Evolutionary conservation across 2,113 vertebrate species (phyloP), one percentile per base, ranked within the genome.

Genomic region (Stegostoma tigrinum): DNA sequence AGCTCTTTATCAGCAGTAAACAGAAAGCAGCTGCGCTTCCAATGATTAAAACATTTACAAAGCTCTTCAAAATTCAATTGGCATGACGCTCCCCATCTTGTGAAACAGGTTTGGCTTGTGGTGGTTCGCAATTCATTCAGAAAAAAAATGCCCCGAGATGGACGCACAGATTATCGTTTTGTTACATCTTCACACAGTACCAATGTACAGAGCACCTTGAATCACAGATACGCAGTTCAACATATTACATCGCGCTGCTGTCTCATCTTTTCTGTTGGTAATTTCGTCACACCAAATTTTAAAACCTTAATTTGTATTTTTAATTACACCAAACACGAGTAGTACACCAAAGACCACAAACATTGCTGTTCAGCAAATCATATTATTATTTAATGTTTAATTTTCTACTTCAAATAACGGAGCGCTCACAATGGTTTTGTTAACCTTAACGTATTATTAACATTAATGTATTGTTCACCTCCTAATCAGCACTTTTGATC

Each of bases 401-500:
- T 95, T 95, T 48, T 95, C 94, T 72, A 70, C 67, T 75, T 95
- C 94, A 72, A 48, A 95, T 95, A 95, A 95, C 45, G 94, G 67
- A 72, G 94, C 67, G 24, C 38, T 95, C 94, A 72, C 68, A 70
- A 95, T 52, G 94, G 45, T 72, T 95, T 95, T 52, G 94, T 95
- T 95, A 72, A 95, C 67, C 94, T 95, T 72, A 72, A 95, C 94
- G 66, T 95, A 34, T 70, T 72, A 95, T 95, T 95, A 95, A 95
- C 94, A 72, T 72, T 72, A 70, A 95, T 70, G 94, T 52, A 95
- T 72, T 72, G 67, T 72, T 95, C 94, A 72, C 94, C 38, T 72
- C 68, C 67, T 72, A 72, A 95, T 95, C 94, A 95, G 68, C 94
- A 72, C 38, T 30, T 95, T 95, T 95, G 68, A 95, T 72, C 42